Conservation (phyloP, 2,888 invertebrate genomes). For the Cosmia trapezina region DNA sequence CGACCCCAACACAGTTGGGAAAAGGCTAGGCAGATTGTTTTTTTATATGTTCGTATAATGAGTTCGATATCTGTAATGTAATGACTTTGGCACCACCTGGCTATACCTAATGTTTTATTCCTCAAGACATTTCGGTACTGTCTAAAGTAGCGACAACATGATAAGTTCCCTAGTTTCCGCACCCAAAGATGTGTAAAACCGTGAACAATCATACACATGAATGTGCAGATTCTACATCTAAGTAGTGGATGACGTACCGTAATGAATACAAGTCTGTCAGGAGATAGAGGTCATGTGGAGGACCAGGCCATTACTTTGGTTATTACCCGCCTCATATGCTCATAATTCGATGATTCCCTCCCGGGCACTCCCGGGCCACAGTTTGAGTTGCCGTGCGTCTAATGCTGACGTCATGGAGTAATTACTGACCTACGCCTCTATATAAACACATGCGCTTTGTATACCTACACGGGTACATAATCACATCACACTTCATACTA, state of each 20-base stretch:
- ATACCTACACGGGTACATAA: neutral
- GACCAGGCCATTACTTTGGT: constrained; percentile 32
- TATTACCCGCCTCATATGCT: constrained; percentile 37
- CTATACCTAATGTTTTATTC: constrained; percentile 7
- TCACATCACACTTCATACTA: too few species aligned
- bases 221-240: neutral
- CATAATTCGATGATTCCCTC: constrained; percentile 45
- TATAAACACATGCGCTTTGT: constrained; percentile 8
- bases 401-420: constrained; percentile 21
- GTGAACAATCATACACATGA: neutral
- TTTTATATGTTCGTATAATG: neutral
- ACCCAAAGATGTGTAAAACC: neutral
- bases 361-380: constrained; percentile 36
- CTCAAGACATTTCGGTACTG: neutral
- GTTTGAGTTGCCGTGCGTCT: constrained; percentile 15
- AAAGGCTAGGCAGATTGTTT: too few species aligned
- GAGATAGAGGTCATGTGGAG: constrained; percentile 2
- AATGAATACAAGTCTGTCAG: constrained; percentile 3
- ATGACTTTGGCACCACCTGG: neutral
- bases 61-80: neutral
- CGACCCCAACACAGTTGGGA: too few species aligned
- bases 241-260: neutral
- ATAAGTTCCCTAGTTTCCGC: neutral
- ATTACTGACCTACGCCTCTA: constrained; percentile 30
- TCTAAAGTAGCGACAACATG: neutral